Evolutionary conservation across 2,888 invertebrate species (phyloP), one percentile per base, ranked within the genome.

Genomic region (Dicycla oo): DNA sequence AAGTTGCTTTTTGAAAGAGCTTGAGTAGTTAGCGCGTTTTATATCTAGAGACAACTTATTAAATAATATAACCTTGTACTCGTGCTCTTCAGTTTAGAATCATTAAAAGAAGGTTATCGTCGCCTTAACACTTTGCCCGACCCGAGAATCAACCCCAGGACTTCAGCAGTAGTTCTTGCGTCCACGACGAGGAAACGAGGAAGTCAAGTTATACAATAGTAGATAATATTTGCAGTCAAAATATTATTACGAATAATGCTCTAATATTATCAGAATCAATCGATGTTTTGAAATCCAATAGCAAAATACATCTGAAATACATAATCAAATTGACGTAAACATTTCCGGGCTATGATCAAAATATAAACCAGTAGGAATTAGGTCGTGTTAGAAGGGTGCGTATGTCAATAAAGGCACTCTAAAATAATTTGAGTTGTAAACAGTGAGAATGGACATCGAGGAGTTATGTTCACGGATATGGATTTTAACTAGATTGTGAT

Each of bases 371-470:
- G 45, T 61, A 20, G 13, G 10, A 80, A 73, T 60, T 53, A 18
- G 81, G 78, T 64, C 73, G 66, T 49, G 69, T 67, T 53, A 60
- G 34, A 58, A 53, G 78, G 78, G 65, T 69, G 76, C 54, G 75
- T 71, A 34, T 67, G 73, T 80, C 80, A 67, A 80, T 73, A 81
- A 49, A 43, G 23, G 67, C 73, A 81, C 80, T 80, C 80, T 69
- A 61, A 77, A 77, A 69, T 78, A 81, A 81, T 69, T 75, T 70
- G 18, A 54, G 30, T 53, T 65, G 61, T 80, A 68, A 80, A 80
- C 77, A 80, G 23, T 30, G 18, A 74, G 56, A 58, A 40, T 30
- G 45, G 6, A 56, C 20, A 38, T 26, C 40, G 56, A 53, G 26
- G 47, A 57, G 18, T 60, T 38, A n/a, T 38, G 8, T 18, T 34